Percentiles rank a stretch among this genome's conserved stretches.
Conservation (phyloP, 2,888 invertebrate genomes). For the Lymantria monacha region DNA sequence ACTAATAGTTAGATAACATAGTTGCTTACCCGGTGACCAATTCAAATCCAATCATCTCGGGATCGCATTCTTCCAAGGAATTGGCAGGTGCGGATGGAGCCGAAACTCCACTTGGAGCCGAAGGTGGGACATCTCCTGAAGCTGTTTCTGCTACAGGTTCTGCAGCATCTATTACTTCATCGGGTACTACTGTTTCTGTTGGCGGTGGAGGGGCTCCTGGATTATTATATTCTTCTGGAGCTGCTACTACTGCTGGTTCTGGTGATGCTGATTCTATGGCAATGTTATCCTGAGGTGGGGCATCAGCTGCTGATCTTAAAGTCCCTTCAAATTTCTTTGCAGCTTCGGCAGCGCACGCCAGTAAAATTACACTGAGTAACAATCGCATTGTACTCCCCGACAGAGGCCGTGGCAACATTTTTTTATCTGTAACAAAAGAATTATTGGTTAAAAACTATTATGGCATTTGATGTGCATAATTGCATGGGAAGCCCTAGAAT, state of each 20-base stretch:
- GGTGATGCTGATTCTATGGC: slow-evolving; percentile 72
- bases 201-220: slow-evolving; percentile 65
- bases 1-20: slow-evolving; percentile 4
- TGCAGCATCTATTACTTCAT: slow-evolving; percentile 44
- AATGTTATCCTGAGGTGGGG: slow-evolving; percentile 75
- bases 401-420: slow-evolving; percentile 71
- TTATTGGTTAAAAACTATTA: slow-evolving; percentile 55
- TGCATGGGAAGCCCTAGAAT: slow-evolving; percentile 56
- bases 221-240: slow-evolving; percentile 70
- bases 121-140: slow-evolving; percentile 70
- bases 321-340: slow-evolving; percentile 77
- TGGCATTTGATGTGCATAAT: slow-evolving; percentile 49
- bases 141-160: slow-evolving; percentile 71
- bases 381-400: slow-evolving; percentile 69
- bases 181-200: slow-evolving; percentile 34
- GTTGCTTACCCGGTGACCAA: slow-evolving; percentile 89
- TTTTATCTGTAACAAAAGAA: slow-evolving; percentile 76
- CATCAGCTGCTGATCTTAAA: slow-evolving; percentile 72
- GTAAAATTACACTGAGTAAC: slow-evolving; percentile 69
- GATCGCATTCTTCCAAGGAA: slow-evolving; percentile 89
- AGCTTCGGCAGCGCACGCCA: slow-evolving; percentile 69
- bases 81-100: slow-evolving; percentile 81
- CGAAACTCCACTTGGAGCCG: slow-evolving; percentile 74
- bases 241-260: slow-evolving; percentile 70
- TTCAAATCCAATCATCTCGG: slow-evolving; percentile 95